Evolutionary conservation across 53 echinoderm and acorn worm genomes (phyloP).

Genomic region (Mesocentrotus franciscanus): DNA sequence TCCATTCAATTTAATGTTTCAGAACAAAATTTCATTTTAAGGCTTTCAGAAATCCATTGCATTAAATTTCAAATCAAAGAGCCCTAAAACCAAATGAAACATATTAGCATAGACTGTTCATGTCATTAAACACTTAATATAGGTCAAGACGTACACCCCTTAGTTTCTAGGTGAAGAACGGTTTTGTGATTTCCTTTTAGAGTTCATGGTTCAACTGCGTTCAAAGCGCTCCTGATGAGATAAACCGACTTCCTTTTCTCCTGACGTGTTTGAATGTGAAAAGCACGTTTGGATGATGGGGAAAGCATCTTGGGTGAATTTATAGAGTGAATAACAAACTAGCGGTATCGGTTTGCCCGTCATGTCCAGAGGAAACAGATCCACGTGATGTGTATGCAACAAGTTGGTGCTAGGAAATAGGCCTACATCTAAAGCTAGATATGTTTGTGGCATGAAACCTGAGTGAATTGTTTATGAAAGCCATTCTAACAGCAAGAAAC

Average conservation of each 20-base stretch:
- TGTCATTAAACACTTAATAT: neutral
- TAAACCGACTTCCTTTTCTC: slow-evolving; percentile 27
- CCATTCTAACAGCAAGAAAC: too few species aligned
- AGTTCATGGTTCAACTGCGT: slow-evolving; percentile 35
- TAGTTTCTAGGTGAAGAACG: neutral
- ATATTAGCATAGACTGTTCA: neutral
- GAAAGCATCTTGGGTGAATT: slow-evolving; percentile 27
- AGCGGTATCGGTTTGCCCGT: neutral
- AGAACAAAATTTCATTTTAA: neutral
- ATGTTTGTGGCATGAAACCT: neutral
- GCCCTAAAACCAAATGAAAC: too few species aligned
- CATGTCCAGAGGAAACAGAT: neutral
- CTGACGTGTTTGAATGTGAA: neutral
- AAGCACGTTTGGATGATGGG: neutral
- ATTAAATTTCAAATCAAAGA: neutral
- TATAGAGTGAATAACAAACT: neutral
- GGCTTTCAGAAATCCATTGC: neutral
- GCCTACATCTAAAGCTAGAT: neutral
- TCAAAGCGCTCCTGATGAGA: slow-evolving; percentile 28
- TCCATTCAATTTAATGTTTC: too few species aligned
- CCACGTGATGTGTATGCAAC: neutral
- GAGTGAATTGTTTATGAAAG: too few species aligned
- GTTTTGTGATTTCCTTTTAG: slow-evolving; percentile 11
- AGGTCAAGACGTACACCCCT: neutral
- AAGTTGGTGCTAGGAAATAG: neutral